Percentiles rank a stretch among this genome's conserved stretches.
Evolutionary conservation across 2,113 vertebrate species (phyloP).

Genomic region (Sialia sialis): DNA sequence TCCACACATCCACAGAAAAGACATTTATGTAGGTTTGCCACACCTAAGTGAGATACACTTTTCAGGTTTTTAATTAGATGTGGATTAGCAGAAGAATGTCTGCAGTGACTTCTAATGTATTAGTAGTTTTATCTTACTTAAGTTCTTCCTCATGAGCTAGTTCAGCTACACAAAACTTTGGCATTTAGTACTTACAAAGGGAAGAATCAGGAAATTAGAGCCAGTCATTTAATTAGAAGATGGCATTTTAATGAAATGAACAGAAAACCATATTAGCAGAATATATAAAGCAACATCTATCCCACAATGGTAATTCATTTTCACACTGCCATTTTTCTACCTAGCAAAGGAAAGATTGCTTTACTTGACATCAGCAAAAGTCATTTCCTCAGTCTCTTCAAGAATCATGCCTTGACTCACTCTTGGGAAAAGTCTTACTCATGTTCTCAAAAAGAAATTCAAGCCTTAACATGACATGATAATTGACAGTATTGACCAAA

Average conservation of each 20-base stretch:
- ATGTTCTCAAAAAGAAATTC: background rate
- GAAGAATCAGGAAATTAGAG: slow-evolving; percentile 23
- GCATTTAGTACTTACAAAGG: background rate
- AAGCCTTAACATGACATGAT: background rate
- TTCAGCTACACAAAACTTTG: background rate
- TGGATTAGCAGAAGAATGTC: background rate
- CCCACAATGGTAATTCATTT: background rate
- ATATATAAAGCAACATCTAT: background rate
- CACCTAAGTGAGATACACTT: background rate
- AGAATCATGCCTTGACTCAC: background rate
- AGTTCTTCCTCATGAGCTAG: background rate
- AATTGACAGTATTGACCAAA: background rate
- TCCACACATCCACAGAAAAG: background rate
- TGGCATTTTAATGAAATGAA: background rate
- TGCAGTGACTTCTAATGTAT: background rate
- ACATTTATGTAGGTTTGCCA: background rate
- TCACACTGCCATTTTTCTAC: background rate
- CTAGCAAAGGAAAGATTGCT: background rate
- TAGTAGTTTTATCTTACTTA: background rate
- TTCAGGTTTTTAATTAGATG: background rate
- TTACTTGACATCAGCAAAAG: background rate
- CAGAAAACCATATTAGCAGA: background rate
- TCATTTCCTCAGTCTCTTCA: background rate
- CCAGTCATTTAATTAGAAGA: background rate
- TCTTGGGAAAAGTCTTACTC: background rate